A percentile compares a stretch with the other conserved stretches of the same genome.
These are phyloP conservation scores for Fregata magnificens DNA, from an alignment of 2,113 vertebrate species.

Conservation along the genomic window DNA sequence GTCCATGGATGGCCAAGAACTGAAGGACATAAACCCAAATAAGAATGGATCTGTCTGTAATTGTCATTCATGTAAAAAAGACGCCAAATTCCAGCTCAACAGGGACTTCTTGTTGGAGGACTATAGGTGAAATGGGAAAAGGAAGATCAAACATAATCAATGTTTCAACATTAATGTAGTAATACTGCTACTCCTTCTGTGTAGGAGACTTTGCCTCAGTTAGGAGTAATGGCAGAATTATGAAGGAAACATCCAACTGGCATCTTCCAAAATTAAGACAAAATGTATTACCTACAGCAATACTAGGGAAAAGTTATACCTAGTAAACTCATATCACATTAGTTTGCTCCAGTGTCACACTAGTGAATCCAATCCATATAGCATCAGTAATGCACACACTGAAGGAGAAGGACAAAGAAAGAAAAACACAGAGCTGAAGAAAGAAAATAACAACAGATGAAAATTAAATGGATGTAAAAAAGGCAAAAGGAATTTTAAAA, in stretches of 20 bases:
- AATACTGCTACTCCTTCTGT: neutral
- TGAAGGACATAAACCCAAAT: neutral
- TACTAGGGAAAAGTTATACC: neutral
- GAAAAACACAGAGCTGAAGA: neutral
- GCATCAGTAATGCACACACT: accelerated
- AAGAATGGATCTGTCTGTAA: neutral
- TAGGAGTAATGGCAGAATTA: neutral
- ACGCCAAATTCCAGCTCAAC: neutral
- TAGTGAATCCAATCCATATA: neutral
- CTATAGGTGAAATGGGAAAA: neutral
- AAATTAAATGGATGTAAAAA: neutral
- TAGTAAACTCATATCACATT: neutral
- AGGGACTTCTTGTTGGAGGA: neutral
- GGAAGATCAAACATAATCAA: neutral
- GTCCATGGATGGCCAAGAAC: neutral
- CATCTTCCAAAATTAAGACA: neutral
- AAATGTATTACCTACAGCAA: neutral
- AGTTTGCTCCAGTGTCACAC: neutral
- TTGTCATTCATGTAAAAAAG: neutral
- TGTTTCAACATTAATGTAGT: neutral
- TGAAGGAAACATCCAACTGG: neutral
- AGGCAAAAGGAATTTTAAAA: neutral
- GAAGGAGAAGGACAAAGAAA: neutral
- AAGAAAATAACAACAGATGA: neutral
- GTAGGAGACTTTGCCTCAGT: neutral